Base-by-base conservation (phyloP, 2,888 invertebrate species). In the Eulithis testata region DNA sequence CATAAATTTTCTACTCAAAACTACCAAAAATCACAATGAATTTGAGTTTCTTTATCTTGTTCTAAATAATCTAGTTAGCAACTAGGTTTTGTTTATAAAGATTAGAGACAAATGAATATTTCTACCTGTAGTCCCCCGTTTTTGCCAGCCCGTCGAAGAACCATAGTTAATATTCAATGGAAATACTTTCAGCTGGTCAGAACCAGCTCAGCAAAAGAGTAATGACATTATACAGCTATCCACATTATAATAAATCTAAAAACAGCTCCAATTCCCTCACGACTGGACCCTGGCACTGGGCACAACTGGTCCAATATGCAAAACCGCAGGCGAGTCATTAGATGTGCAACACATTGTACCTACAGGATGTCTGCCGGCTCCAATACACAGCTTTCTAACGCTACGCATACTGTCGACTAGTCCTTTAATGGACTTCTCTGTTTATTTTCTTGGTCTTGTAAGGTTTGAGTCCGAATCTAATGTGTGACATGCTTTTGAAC, bases 331-430 rank as follows among this genome's bases (percentile, higher is more conserved):
- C 58, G 52, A 69, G 73, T 81, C 84, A 87, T 85, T 86, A 87
- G 86, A 86, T 84, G 86, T 80, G 80, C 83, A 81, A 82, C 84
- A 82, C 84, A 85, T 82, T 85, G 83, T 85, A 75, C 37, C 37
- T 37, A 37, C 88, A 87, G 89, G 89, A 90, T 90, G 88, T 89
- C 88, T 87, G 80, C 80, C 68, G 87, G 87, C 81, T 88, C 86
- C 81, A 86, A 86, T 87, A 85, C 81, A 81, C 82, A 79, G 82
- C 90, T 90, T 90, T 90, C 89, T 88, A 89, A 61, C 27, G 74
- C 79, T 69, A 77, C 87, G 43, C 69, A 77, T 74, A 84, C 83
- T 78, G 11, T 12, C 14, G 31, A 63, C 63, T 63, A 37, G 14
- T 58, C 58, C 58, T 58, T 58, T 57, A 14, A 45, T 45, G n/a